Evolutionary conservation across 2,113 vertebrate species (phyloP).

Genomic region (Thinocorus orbignyianus): DNA sequence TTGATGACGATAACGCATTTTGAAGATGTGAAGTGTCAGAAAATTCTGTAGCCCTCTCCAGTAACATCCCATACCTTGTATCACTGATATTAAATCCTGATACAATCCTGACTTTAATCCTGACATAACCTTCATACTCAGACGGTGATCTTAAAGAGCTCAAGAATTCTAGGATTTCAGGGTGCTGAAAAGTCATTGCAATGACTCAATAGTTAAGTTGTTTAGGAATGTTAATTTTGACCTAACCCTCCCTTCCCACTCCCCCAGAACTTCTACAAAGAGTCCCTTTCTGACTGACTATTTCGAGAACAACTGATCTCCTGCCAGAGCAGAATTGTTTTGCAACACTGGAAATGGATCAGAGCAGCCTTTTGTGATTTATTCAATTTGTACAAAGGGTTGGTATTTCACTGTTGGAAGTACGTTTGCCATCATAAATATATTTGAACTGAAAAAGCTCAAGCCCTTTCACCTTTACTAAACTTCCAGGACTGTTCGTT

Average conservation of each 20-base stretch:
- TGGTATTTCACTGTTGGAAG: conserved; percentile 40
- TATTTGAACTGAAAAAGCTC: neutral
- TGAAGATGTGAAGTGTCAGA: neutral
- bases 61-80: neutral
- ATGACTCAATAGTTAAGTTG: conserved; percentile 43
- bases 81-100: neutral
- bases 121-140: neutral
- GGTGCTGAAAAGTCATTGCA: neutral
- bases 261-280: neutral
- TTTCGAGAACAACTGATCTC: conserved; percentile 58
- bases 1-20: neutral
- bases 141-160: neutral
- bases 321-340: conserved; percentile 54
- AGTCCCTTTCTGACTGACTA: neutral
- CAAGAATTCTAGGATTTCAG: neutral
- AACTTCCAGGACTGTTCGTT: neutral
- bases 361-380: conserved; percentile 19
- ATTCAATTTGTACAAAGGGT: conserved; percentile 8
- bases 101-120: neutral
- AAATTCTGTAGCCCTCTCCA: neutral
- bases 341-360: conserved; percentile 57
- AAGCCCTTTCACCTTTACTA: conserved; percentile 30
- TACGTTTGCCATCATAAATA: conserved; percentile 38
- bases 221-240: conserved; percentile 48
- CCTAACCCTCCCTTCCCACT: conserved; percentile 11